Evolutionary conservation across 2,113 vertebrate genomes (phyloP), one percentile per base, ranked within the genome.

Genomic region (Dissostichus mawsoni): DNA sequence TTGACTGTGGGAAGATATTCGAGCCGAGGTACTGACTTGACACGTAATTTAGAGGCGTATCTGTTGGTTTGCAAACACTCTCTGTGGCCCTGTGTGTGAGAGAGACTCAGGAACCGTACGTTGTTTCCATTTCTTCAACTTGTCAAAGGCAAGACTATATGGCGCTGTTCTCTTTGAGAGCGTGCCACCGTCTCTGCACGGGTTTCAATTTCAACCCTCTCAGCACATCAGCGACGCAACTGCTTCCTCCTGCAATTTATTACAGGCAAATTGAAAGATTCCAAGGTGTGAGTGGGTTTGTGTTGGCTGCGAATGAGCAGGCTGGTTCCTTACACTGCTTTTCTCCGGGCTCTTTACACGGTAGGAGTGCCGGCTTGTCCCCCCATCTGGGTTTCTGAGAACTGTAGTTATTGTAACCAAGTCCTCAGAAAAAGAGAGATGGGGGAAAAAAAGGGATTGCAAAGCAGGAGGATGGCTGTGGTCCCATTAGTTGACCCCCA

Each of bases 171-270:
- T 81, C 79, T 90, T 89, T 85, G 86, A 90, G 90, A 70, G 85
- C 11, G 48, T 36, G 90, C 89, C 84, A 68, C 77, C 53, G 84
- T 89, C 86, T 81, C 83, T 53, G 69, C 85, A 76, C 16, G 73
- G 70, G 86, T 83, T 94, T 93, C 88, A 73, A 89, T 94, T 95
- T 93, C 93, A 90, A 81, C 85, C 71, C 82, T 81, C 86, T 92
- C 92, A 91, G 93, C 94, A 93, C 89, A 88, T 92, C 77, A 58
- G 74, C 74, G 48, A 75, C 8, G 58, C 88, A 87, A 92, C 86
- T 87, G 85, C 90, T 93, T 91, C 92, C 92, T 82, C 69, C 89
- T 82, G 85, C 85, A 85, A 92, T 92, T 91, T 93, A 94, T 92
- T 89, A 91, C 58, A 17, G 85, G 82, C 73, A 87, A 92, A 92